Evolutionary conservation across 2,888 invertebrate genomes (phyloP), one percentile per base, ranked within the genome.

Genomic region (Stenchaetothrips biformis): DNA sequence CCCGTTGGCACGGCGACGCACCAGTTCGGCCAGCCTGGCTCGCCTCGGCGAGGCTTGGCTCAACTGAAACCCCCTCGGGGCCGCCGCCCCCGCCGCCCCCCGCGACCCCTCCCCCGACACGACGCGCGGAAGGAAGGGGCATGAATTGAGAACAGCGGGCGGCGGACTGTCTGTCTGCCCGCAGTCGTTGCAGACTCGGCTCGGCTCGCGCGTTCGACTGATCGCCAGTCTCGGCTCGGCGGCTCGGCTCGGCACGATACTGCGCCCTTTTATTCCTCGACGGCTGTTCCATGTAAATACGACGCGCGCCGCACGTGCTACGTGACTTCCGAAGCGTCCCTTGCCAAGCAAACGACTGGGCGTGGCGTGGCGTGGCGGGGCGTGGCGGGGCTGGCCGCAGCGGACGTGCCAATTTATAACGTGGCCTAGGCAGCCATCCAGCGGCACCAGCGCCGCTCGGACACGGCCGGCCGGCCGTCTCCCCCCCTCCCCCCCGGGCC

Each of bases 391-490:
- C 13, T 16, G 16, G 53, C 6, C 13, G 1, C 53, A 13, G 59
- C 59, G 59, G 59, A 59, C 59, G 59, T 59, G 59, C 59, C 59
- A 59, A 59, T 59, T 59, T 13, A 37, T 37, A 59, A 59, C 18
- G 59, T 59, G 59, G 59, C 59, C 59, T 59, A 59, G 59, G 59
- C 59, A 59, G 59, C 59, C 59, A 59, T 59, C 18, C 59, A 59
- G 59, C 13, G 53, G 53, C 53, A 53, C 53, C 53, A 53, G 53
- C 53, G 6, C 53, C 4, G 53, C 53, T 13, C 53, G 53, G 16
- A 53, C 53, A 18, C 53, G 53, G 2, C 53, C 53, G 53, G 2
- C 53, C 53, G 16, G 2, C 53, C 53, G 9, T 53, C 16, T 9
- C 53, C 53, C 16, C 53, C 13, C 16, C 53, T 53, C 37, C 53